Evolutionary conservation across 2,797 vertebrate species (phyloP), one percentile per base, ranked within the genome.

Genomic region (Galaxias olidus): DNA sequence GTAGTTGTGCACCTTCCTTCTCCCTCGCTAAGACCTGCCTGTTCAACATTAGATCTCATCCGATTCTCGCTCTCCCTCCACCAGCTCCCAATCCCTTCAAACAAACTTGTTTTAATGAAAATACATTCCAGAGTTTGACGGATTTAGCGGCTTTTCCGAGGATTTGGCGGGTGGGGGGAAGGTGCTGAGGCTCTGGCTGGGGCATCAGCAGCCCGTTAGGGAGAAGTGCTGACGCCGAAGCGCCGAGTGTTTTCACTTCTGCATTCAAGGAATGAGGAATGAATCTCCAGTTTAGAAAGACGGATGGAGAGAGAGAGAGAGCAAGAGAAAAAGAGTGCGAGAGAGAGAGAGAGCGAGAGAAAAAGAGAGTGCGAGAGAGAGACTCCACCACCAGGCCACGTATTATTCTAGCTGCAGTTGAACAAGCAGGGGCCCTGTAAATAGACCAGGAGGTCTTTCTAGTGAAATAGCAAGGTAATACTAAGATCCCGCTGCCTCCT

Each of bases 51-150:
- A 70, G 79, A 83, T 84, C 78, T 72, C 65, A 59, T 78, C 57
- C 79, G 79, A 80, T 77, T 63, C 61, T 55, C 74, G 60, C 73
- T 69, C 66, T 57, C 76, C 64, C 65, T 67, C 76, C 69, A 69
- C 63, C 44, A 11, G 12, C 5, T 44, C 15, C 66, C 83, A 83
- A 87, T 87, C 88, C 86, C 81, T 86, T 90, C 87, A 91, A 90
- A 90, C 77, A 80, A 87, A 85, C 88, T 80, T 71, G 74, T 84
- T 88, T 84, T 90, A 90, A 90, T 87, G 86, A 89, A 90, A 89
- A 88, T 79, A 84, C 87, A 86, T 90, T 87, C 84, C 88, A 69
- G 74, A 82, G 76, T 88, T 89, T 87, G 81, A 77, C 58, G 77
- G 84, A 87, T 85, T 90, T 88, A 84, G 77, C 46, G 63, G 86